Evolutionary conservation across 2,888 invertebrate genomes (phyloP), one percentile per base, ranked within the genome.

Genomic region (Drosophila melanosoma): DNA sequence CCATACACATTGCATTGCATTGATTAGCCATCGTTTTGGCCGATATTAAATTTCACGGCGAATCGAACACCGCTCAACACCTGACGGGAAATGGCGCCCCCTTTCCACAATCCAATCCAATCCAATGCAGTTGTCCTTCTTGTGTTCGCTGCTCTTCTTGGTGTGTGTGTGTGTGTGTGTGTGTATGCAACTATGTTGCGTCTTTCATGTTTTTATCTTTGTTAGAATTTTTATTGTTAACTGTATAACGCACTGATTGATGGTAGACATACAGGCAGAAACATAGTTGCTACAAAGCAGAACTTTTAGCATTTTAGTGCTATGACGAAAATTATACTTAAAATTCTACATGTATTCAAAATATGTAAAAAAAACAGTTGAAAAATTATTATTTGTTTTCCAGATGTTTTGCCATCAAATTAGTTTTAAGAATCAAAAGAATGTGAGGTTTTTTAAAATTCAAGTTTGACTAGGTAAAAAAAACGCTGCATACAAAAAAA

Each of bases 71-170:
- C 64, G 61, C 36, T 57, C 68, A 65, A 79, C 86, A 84, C 82
- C 85, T 81, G 83, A 87, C 83, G 85, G 84, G 87, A 84, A 81
- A 73, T 76, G 54, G 57, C 26, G 38, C 45, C 40, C 17, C 56
- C 40, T 12, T 33, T 33, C 48, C 1, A 2, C 15, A 23, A 45
- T 15, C 15, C 15, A 15, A 45, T 15, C 8, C 15, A 15, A 45
- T 36, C 40, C 29, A 56, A 48, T 56, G 60, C 64, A 66, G 66
- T 74, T 69, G 52, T 67, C 65, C 54, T 71, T 17, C 33, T 17
- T 65, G 15, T 36, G 29, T 69, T 11, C 26, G 29, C 29, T 12
- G 42, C 42, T 20, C 20, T 5, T 6, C 49, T 23, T 58, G 17
- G 2, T 6, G 29, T 6, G 29, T 29, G 26, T 26, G 26, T 26